Evolutionary conservation across 1,140 invertebrate genomes (phyloP).

Genomic region (Zaprionus davidi): DNA sequence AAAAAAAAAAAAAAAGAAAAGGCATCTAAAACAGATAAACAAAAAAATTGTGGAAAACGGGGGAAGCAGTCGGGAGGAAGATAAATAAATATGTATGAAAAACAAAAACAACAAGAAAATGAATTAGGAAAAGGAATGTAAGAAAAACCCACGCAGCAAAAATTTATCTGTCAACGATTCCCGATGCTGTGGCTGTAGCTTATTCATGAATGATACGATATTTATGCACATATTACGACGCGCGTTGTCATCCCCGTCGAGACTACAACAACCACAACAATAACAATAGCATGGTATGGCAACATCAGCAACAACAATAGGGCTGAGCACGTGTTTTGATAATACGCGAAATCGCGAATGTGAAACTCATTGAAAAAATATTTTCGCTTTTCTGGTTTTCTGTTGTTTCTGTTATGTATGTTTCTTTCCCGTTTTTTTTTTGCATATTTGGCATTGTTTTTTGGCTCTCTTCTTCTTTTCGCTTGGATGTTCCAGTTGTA

Average conservation of each 20-base stretch:
- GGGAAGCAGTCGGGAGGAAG: background rate
- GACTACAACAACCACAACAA: slow-evolving; percentile 1
- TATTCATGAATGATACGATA: slow-evolving; percentile 11
- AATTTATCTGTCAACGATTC: slow-evolving; percentile 14
- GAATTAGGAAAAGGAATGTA: background rate
- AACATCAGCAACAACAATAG: background rate
- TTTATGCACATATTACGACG: slow-evolving; percentile 5
- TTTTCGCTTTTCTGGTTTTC: slow-evolving; percentile 1
- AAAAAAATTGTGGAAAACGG: slow-evolving; percentile 12
- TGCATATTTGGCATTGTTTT: background rate
- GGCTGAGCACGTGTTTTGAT: background rate
- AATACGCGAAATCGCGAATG: background rate
- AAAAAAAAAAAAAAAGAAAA: slow-evolving; percentile 15
- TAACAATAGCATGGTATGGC: background rate
- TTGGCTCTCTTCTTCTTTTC: background rate
- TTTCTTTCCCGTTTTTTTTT: background rate
- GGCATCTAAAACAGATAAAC: slow-evolving; percentile 39
- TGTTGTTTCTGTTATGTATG: background rate
- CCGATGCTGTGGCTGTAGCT: slow-evolving; percentile 4
- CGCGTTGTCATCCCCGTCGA: background rate
- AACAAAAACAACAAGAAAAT: slow-evolving; percentile 4
- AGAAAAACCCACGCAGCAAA: slow-evolving; percentile 7
- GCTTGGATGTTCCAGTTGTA: background rate
- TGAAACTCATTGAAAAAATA: background rate
- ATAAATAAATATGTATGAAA: slow-evolving; percentile 18